phyloP scores from a whole-genome alignment of 2,113 vertebrate genomes.

The Chionomys nivalis region DNA sequence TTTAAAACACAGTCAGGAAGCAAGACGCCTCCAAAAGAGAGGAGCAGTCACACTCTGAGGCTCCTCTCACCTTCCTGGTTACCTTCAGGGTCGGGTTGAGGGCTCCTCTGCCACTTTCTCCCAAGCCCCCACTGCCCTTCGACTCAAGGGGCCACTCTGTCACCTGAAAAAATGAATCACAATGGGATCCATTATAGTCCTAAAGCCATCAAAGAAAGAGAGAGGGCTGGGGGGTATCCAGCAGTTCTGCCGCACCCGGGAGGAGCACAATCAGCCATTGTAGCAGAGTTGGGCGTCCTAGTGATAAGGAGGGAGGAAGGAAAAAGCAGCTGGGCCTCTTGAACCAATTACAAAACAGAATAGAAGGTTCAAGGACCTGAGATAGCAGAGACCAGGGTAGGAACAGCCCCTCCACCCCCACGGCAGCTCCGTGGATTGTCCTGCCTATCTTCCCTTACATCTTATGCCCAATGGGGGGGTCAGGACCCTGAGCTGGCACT shows the following conservation, averaged over 20 bases:
- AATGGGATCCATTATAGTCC: conserved; percentile 54
- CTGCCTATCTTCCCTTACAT: not conserved
- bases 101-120: too few species aligned
- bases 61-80: not conserved
- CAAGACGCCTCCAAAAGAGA: not conserved
- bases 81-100: not conserved
- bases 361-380: conserved; percentile 66
- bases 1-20: not conserved
- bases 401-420: not conserved
- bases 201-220: not conserved
- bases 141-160: conserved; percentile 32
- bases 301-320: conserved; percentile 63
- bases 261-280: conserved; percentile 53
- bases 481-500: not conserved
- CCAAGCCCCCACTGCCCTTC: not conserved
- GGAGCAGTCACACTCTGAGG: rapidly evolving
- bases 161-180: conserved; percentile 48
- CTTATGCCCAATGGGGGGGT: not conserved
- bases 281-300: conserved; percentile 30
- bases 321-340: not conserved
- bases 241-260: not conserved
- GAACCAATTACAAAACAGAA: not conserved
- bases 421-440: not conserved
- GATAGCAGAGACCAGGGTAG: not conserved
- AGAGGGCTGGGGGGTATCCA: not conserved